These are phyloP conservation scores for Patella vulgata DNA, from an alignment of 1,140 invertebrate genomes.

Conservation along the genomic window DNA sequence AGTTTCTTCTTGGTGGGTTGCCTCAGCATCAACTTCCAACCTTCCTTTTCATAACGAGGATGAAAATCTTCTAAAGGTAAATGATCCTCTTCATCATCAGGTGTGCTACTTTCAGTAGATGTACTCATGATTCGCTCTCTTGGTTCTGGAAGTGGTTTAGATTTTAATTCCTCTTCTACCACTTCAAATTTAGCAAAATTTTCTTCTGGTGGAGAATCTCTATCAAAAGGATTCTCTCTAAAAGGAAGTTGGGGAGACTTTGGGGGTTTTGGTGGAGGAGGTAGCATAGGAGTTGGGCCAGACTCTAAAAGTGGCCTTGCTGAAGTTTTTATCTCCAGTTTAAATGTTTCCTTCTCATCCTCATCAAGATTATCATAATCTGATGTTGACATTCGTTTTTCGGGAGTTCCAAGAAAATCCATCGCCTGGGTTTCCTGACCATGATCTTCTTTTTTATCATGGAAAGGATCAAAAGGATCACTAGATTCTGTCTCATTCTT, in stretches of 20 bases:
- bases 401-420: not conserved
- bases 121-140: constrained; percentile 38
- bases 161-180: constrained; percentile 35
- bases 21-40: constrained; percentile 96
- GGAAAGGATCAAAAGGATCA: constrained; percentile 25
- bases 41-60: constrained; percentile 80
- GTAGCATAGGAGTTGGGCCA: constrained; percentile 32
- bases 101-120: constrained; percentile 71
- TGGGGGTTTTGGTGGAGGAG: constrained; percentile 55
- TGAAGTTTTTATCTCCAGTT: constrained; percentile 49
- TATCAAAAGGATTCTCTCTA: constrained; percentile 84
- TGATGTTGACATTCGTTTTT: constrained; percentile 4
- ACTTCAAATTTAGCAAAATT: constrained; percentile 62
- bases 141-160: constrained; percentile 21
- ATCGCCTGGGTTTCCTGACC: not conserved
- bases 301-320: constrained; percentile 19
- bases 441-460: not conserved
- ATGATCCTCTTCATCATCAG: constrained; percentile 93
- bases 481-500: not conserved
- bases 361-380: constrained; percentile 27
- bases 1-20: constrained; percentile 99
- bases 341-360: constrained; percentile 38
- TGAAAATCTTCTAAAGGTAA: constrained; percentile 93
- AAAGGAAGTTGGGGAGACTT: constrained; percentile 69
- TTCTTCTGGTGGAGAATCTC: constrained; percentile 68